These are phyloP conservation scores for Erebia ligea DNA, from an alignment of 2,888 invertebrate genomes.

Conservation along the genomic window DNA sequence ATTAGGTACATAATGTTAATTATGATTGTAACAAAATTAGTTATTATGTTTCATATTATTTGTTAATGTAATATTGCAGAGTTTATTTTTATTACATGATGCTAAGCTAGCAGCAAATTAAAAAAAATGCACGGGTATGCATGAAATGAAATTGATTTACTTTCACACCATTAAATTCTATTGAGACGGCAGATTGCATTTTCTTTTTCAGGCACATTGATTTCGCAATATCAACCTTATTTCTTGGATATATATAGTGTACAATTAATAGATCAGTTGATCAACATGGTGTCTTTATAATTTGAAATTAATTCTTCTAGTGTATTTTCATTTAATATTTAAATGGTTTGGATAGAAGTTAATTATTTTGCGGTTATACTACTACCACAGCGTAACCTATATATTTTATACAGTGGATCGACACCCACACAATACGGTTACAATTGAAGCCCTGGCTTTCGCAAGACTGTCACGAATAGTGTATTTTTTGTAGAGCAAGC, in stretches of 20 bases:
- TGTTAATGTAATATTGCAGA: too few relatives aligned
- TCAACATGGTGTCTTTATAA: slow-evolving; percentile 14
- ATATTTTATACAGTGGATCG: too few relatives aligned
- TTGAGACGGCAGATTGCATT: slow-evolving; percentile 34
- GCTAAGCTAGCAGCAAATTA: slow-evolving; percentile 2
- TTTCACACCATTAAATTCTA: slow-evolving; percentile 35
- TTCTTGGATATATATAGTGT: background rate
- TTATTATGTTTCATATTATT: too few relatives aligned
- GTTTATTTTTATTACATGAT: background rate
- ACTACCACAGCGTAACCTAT: too few relatives aligned
- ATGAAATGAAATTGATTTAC: slow-evolving; percentile 33
- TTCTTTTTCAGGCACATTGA: slow-evolving; percentile 17
- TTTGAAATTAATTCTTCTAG: slow-evolving; percentile 15
- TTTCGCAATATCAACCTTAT: slow-evolving; percentile 16
- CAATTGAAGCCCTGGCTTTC: too few relatives aligned
- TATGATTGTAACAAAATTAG: too few relatives aligned
- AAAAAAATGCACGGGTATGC: slow-evolving; percentile 5
- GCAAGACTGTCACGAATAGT: too few relatives aligned
- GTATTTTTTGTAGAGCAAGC: too few relatives aligned
- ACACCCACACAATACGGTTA: too few relatives aligned
- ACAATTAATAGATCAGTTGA: background rate
- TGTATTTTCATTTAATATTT: slow-evolving; percentile 9
- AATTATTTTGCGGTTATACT: too few relatives aligned
- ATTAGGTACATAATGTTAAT: too few relatives aligned
- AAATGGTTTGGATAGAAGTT: slow-evolving; percentile 4